Evolutionary conservation across 1,140 invertebrate species (phyloP), one percentile per base, ranked within the genome.

Genomic region (Zaprionus camerounensis): DNA sequence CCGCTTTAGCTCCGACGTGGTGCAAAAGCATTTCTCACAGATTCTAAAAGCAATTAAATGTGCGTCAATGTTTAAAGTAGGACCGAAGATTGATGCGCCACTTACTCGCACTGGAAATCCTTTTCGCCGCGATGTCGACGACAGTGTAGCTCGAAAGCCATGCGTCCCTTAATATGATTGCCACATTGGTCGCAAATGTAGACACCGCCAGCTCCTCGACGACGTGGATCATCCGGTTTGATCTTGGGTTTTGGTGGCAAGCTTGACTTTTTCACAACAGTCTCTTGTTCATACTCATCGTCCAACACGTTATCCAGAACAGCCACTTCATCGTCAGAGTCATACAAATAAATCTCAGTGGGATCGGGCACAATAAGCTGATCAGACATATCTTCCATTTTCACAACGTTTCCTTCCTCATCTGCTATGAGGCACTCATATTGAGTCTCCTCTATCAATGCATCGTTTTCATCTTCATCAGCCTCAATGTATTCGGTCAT

Each of bases 1-100:
- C 0, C 91, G 81, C 24, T 92, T 92, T 1, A 92, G 71, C 46
- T 92, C 91, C 0, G 88, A 91, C 0, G 84, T 80, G 13, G 91
- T 92, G 64, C 87, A 92, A 59, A 92, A 92, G 22, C 91, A 81
- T 17, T 90, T 80, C 12, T 83, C 77, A 56, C 91, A 92, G 17
- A 92, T 76, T 67, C 91, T 92, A 24, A 1, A 28, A 28, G 22
- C 22, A 46, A 46, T 46, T 17, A 7, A 17, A 51, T 17, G n/a
- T 13, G 22, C 36, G 11, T 20, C 0, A 46, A n/a, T 24, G 7
- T 46, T 26, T n/a, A 17, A 56, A 34, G 31, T 11, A 9, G 3
- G 3, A 24, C 22, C 12, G 20, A 26, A 15, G 22, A 1, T 3
- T 4, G 2, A 58, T 20, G 17, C 5, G 26, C 24, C 6, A 81